Percentiles rank a stretch among this genome's conserved stretches.
These are phyloP conservation scores for Nothocercus nigrocapillus DNA, from an alignment of 2,113 vertebrate genomes.

Conservation along the genomic window DNA sequence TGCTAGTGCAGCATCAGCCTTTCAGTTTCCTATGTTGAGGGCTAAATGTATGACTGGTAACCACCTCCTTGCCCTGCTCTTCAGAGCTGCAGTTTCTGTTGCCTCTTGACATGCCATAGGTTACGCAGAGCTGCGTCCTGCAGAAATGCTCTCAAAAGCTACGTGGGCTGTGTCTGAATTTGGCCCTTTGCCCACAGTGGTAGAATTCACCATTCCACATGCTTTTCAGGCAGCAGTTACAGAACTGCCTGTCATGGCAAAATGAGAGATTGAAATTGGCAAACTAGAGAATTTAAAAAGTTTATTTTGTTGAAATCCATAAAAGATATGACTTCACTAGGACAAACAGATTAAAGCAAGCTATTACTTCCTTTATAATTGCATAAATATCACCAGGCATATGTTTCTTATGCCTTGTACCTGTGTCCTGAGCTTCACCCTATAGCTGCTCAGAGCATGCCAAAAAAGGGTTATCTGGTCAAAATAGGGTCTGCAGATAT, in stretches of 20 bases:
- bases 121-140: not conserved
- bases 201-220: not conserved
- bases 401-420: no score
- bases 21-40: not conserved
- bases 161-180: not conserved
- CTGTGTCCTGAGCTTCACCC: no score
- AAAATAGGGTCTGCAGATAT: not conserved
- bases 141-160: not conserved
- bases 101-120: not conserved
- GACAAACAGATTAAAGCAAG: no score
- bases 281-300: not conserved
- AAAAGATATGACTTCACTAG: not conserved
- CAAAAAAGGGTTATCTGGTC: no score
- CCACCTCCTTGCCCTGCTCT: not conserved
- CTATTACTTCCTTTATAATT: no score
- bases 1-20: slow-evolving; percentile 16
- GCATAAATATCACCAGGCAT: no score
- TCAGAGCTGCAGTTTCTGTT: not conserved
- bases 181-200: not conserved
- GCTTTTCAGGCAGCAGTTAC: not conserved
- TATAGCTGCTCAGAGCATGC: no score
- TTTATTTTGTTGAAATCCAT: not conserved
- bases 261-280: not conserved
- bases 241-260: not conserved
- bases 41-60: not conserved